Evolutionary conservation across 2,888 invertebrate species (phyloP).

Genomic region (Orthosia cruda): DNA sequence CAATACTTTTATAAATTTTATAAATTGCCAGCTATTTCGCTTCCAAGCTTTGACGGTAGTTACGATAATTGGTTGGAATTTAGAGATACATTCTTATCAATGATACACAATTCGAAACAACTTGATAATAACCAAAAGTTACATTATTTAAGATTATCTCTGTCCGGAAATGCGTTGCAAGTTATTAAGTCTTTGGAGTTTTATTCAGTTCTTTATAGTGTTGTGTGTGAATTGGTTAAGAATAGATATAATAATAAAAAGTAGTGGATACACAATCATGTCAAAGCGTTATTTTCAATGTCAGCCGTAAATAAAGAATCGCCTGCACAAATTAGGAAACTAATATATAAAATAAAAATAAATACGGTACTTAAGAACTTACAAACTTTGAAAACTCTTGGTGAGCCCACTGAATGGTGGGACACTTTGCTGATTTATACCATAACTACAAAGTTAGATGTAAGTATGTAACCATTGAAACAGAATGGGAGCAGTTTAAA

Average conservation of each 20-base stretch:
- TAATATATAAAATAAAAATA: no score
- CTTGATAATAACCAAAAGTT: background rate
- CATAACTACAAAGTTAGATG: background rate
- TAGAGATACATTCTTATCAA: no score
- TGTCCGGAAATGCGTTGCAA: slow-evolving; percentile 9
- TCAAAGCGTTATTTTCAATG: slow-evolving; percentile 2
- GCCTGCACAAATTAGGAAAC: no score
- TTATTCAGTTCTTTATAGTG: background rate
- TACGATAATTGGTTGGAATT: slow-evolving; percentile 12
- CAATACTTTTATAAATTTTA: background rate
- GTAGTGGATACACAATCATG: background rate
- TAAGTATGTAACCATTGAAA: no score
- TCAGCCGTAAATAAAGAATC: no score
- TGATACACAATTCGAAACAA: no score
- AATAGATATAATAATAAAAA: background rate
- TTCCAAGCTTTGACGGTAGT: slow-evolving; percentile 4
- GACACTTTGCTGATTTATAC: background rate
- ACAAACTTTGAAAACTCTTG: no score
- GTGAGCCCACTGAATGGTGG: background rate
- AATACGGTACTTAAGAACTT: no score
- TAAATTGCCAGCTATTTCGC: slow-evolving; percentile 7
- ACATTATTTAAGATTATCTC: background rate
- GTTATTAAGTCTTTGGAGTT: slow-evolving; percentile 4
- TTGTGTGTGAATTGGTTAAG: background rate
- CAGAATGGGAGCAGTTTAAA: no score